These are phyloP conservation scores for Ptychochromis oligacanthus DNA, from an alignment of 2,113 vertebrate species.

Conservation along the genomic window DNA sequence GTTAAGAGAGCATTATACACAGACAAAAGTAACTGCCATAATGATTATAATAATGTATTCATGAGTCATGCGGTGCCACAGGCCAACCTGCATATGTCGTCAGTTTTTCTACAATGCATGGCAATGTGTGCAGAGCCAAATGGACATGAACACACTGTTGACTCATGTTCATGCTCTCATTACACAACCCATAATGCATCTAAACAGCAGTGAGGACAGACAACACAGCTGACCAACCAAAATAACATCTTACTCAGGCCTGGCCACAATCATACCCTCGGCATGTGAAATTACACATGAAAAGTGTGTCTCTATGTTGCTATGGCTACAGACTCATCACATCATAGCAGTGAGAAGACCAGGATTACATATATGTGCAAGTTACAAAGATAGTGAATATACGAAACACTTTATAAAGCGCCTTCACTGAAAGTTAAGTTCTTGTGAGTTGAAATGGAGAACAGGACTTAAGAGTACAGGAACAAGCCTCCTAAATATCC, in stretches of 20 bases:
- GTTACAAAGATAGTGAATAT: not conserved
- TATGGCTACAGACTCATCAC: slow-evolving; percentile 59
- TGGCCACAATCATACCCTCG: slow-evolving; percentile 23
- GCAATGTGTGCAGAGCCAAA: not conserved
- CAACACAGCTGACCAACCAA: slow-evolving; percentile 44
- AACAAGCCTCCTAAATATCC: slow-evolving; percentile 33
- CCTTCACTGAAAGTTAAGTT: slow-evolving; percentile 14
- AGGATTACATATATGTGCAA: not conserved
- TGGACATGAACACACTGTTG: slow-evolving; percentile 1
- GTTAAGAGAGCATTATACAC: not conserved
- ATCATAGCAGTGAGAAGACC: not conserved
- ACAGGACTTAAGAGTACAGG: slow-evolving; percentile 13
- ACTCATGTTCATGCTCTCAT: slow-evolving; percentile 38
- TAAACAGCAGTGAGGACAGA: slow-evolving; percentile 28
- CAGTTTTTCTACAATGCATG: not conserved
- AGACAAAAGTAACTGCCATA: slow-evolving; percentile 17
- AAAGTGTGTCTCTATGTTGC: slow-evolving; percentile 51
- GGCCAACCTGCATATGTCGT: slow-evolving; percentile 26
- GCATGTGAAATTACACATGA: slow-evolving; percentile 21
- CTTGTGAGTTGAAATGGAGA: slow-evolving; percentile 19
- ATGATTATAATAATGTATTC: slow-evolving; percentile 30
- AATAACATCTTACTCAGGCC: slow-evolving; percentile 33
- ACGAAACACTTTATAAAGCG: slow-evolving; percentile 6
- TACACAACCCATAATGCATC: slow-evolving; percentile 37
- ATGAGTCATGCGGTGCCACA: slow-evolving; percentile 33